Evolutionary conservation across 2,113 vertebrate genomes (phyloP), one percentile per base, ranked within the genome.

Genomic region (Indicator maculatus): DNA sequence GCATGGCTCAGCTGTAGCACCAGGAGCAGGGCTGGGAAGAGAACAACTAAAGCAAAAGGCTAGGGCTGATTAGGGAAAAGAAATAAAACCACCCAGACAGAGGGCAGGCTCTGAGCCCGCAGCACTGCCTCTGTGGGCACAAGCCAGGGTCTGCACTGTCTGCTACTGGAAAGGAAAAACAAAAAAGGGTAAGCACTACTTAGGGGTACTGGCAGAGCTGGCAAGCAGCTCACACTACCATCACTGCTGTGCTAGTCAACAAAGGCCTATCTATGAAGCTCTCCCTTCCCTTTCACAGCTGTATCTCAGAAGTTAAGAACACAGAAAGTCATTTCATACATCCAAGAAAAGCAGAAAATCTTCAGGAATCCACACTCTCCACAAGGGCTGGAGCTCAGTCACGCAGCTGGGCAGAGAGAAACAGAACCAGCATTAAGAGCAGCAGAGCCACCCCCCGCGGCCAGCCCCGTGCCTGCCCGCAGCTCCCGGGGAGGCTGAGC

Each of bases 231-330:
- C 70, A 9, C 4, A 1, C 81, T 82, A 87, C 67, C 23, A 4
- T 50, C n/a, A 10, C 11, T 74, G 82, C 82, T 65, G 20, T 61
- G 38, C 93, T 96, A 94, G 14, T 81, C 95, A 26, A 93, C 95
- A 26, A 93, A 93, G 94, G 80, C 76, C 69, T 74, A 81, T 56
- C 85, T 93, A 90, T 3, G 6, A 53, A 92, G 66, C 88, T 58
- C 64, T 78, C 53, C 47, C 58, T 65, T 38, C 83, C 16, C 21
- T 41, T 75, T 75, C 83, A 82, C 76, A 81, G 76, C 65, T 72
- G 26, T 5, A 7, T 59, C 19, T 39, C 31, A 59, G 24, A 77
- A 90, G 52, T 50, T 38, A 56, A 39, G 12, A 66, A 2, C 20
- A 73, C 55, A 71, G 72, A 9, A 17, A 41, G 3, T 47, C 0